Evolutionary conservation across 2,113 vertebrate species (phyloP).

Genomic region (Columbina picui): DNA sequence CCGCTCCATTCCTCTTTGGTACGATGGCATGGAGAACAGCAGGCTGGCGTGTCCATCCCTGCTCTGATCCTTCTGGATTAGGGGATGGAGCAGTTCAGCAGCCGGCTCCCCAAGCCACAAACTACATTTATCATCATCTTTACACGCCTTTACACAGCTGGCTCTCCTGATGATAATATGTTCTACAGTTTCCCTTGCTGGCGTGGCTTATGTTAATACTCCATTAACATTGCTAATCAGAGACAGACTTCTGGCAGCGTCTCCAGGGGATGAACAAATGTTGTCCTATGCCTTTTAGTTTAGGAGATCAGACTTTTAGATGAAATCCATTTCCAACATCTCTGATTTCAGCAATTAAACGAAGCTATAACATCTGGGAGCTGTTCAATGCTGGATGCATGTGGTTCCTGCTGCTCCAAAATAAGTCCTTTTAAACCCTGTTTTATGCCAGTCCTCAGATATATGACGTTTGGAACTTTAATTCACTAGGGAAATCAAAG

Average conservation of each 20-base stretch:
- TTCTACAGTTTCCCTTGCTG: constrained; percentile 68
- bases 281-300: constrained; percentile 66
- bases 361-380: constrained; percentile 58
- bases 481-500: constrained; percentile 60
- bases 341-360: constrained; percentile 69
- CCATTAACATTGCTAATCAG: constrained; percentile 72
- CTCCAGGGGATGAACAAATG: constrained; percentile 66
- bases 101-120: constrained; percentile 12
- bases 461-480: constrained; percentile 52
- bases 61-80: neutral
- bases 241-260: constrained; percentile 66
- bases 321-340: constrained; percentile 56
- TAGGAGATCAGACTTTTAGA: constrained; percentile 66
- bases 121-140: constrained; percentile 56
- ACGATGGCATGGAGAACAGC: neutral
- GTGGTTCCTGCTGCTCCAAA: constrained; percentile 29
- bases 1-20: neutral
- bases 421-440: constrained; percentile 26
- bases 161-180: constrained; percentile 65
- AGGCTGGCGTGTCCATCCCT: neutral
- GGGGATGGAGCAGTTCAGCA: constrained; percentile 21
- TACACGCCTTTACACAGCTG: constrained; percentile 62
- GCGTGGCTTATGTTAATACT: constrained; percentile 67
- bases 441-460: constrained; percentile 22
- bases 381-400: constrained; percentile 41